Conservation (phyloP, 1,140 invertebrate species). For the Gonioctena quinquepunctata region DNA sequence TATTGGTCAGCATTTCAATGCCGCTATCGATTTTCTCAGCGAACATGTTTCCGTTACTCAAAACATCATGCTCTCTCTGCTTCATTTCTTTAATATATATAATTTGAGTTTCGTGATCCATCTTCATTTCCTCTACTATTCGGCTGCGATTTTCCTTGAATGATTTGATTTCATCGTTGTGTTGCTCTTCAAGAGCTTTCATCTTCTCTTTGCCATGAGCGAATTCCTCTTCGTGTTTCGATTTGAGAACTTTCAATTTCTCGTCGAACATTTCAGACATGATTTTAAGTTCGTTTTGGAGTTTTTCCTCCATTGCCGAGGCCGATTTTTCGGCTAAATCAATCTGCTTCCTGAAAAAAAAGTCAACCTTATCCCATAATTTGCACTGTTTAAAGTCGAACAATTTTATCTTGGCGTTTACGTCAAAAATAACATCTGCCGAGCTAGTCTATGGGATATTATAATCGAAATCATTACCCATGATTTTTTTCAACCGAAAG, state of each 20-base stretch:
- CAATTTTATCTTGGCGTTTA: too few relatives aligned
- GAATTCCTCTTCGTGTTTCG: constrained; percentile 50
- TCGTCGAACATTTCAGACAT: constrained; percentile 47
- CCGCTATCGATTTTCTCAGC: constrained; percentile 55
- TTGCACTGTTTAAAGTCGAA: too few relatives aligned
- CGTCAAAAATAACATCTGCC: too few relatives aligned
- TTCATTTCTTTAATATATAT: constrained; percentile 57
- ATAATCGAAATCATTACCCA: too few relatives aligned
- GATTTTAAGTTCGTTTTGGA: constrained; percentile 53
- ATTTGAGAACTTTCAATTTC: constrained; percentile 47
- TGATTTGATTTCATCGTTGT: constrained; percentile 54
- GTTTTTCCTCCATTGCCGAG: constrained; percentile 53
- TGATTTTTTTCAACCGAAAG: too few relatives aligned
- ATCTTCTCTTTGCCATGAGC: constrained; percentile 53
- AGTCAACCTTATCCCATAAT: too few relatives aligned
- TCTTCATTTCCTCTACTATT: constrained; percentile 51
- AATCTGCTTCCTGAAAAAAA: constrained; percentile 56
- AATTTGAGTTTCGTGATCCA: constrained; percentile 52
- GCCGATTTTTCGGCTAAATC: constrained; percentile 55
- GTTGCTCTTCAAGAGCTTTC: constrained; percentile 47
- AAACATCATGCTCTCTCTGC: constrained; percentile 50
- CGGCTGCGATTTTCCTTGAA: constrained; percentile 53
- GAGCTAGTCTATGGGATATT: too few relatives aligned
- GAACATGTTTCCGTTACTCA: constrained; percentile 55
- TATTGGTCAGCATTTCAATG: constrained; percentile 51